Conservation (phyloP, 2,113 vertebrate genomes). For the Murina feae region DNA sequence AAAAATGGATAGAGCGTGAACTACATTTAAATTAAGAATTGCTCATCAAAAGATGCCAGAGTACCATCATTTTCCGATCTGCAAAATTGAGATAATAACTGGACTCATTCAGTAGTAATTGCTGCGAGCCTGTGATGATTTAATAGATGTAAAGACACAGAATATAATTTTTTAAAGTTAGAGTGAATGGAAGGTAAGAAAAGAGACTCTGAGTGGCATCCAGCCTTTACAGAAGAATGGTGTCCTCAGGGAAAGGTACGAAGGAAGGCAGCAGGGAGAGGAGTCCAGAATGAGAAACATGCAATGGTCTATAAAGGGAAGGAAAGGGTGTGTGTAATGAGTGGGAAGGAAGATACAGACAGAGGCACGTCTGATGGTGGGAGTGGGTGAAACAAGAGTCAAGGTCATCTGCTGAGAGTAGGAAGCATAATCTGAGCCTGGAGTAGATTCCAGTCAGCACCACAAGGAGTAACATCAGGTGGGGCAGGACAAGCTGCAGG, state of each 20-base stretch:
- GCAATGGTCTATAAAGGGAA: too few species aligned
- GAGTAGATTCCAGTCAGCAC: not conserved
- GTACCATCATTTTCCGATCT: not conserved
- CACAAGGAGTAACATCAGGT: rapidly evolving
- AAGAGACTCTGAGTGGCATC: not conserved
- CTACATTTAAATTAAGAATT: not conserved
- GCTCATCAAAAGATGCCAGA: not conserved
- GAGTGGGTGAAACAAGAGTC: not conserved
- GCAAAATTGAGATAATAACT: not conserved
- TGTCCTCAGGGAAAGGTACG: rapidly evolving
- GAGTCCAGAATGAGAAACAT: not conserved
- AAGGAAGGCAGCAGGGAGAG: not conserved
- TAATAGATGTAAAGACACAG: not conserved
- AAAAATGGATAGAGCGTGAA: not conserved
- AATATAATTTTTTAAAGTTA: not conserved
- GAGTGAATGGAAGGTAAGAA: not conserved
- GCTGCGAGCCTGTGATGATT: not conserved
- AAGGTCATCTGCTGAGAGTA: not conserved
- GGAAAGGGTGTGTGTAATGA: not conserved
- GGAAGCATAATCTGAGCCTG: not conserved
- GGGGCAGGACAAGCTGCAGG: rapidly evolving
- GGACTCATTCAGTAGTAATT: not conserved
- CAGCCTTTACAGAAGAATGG: not conserved
- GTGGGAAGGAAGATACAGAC: not conserved
- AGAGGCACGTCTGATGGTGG: not conserved